Conservation (phyloP, 2,797 vertebrate genomes). For the Lacerta viridis region DNA sequence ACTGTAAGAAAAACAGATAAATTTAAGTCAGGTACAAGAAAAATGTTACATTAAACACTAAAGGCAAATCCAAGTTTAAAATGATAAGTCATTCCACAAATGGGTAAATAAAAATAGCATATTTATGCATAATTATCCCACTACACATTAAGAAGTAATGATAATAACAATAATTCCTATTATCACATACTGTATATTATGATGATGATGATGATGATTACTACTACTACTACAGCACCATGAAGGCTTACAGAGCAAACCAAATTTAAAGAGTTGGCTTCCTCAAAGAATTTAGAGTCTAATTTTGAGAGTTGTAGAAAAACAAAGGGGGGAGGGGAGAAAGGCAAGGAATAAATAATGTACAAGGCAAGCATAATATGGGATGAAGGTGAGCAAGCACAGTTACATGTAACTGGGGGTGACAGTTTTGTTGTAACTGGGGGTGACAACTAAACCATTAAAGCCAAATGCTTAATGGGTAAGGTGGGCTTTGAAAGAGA, state of each 20-base stretch:
- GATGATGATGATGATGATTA: no score
- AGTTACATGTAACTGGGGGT: not conserved
- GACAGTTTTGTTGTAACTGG: not conserved
- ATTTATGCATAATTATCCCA: not conserved
- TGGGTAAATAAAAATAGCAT: not conserved
- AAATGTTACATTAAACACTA: conserved; percentile 22
- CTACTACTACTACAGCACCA: not conserved
- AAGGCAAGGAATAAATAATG: not conserved
- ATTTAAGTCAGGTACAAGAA: not conserved
- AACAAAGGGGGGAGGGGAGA: not conserved
- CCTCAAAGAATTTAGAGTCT: not conserved
- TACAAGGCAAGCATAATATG: no score
- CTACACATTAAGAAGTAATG: not conserved
- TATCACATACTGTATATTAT: no score
- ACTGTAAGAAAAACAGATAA: conserved; percentile 82
- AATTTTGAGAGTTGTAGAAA: not conserved
- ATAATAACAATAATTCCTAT: not conserved
- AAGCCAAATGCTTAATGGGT: not conserved
- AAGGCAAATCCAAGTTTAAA: not conserved
- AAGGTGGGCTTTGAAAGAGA: not conserved
- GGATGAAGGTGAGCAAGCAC: not conserved
- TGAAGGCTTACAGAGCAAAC: not conserved
- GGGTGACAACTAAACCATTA: not conserved
- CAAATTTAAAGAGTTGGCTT: not conserved
- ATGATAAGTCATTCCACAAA: not conserved